Evolutionary conservation across 1,140 invertebrate genomes (phyloP).

Genomic region (Megalonaias nervosa): DNA sequence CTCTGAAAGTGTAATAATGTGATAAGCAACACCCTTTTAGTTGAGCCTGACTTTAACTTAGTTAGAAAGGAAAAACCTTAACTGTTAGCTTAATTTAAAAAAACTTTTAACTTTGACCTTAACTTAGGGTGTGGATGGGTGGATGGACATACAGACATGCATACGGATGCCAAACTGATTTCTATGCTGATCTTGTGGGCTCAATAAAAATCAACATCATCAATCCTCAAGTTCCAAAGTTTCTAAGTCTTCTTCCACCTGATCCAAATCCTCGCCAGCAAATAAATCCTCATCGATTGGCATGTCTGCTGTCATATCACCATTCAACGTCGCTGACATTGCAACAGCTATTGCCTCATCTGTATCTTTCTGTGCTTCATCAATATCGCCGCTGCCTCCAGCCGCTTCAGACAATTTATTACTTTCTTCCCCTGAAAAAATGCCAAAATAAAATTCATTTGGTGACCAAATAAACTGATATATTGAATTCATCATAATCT

Average conservation of each 20-base stretch:
- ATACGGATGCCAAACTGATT: too few relatives aligned
- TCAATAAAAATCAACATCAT: conserved; percentile 1
- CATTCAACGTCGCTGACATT: conserved; percentile 59
- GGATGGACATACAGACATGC: too few relatives aligned
- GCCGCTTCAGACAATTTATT: conserved; percentile 59
- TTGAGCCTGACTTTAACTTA: too few relatives aligned
- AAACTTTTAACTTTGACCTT: too few relatives aligned
- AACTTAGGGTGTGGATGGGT: too few relatives aligned
- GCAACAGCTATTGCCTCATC: conserved; percentile 56
- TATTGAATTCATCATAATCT: background rate
- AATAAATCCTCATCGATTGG: conserved; percentile 98
- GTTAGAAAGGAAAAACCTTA: too few relatives aligned
- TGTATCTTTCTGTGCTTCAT: background rate
- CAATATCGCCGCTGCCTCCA: conserved; percentile 29
- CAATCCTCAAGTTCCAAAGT: conserved; percentile 65
- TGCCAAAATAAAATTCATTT: conserved; percentile 2
- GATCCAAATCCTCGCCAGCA: conserved; percentile 87
- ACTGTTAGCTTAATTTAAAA: too few relatives aligned
- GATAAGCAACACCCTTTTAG: too few relatives aligned
- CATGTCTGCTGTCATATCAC: conserved; percentile 68
- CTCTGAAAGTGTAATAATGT: too few relatives aligned
- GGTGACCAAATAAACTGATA: conserved; percentile 2
- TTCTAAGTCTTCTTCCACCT: conserved; percentile 87
- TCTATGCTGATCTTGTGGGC: too few relatives aligned
- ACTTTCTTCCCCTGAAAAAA: conserved; percentile 47